Conservation (phyloP, 2,113 vertebrate species). For the Festucalex cinctus region DNA sequence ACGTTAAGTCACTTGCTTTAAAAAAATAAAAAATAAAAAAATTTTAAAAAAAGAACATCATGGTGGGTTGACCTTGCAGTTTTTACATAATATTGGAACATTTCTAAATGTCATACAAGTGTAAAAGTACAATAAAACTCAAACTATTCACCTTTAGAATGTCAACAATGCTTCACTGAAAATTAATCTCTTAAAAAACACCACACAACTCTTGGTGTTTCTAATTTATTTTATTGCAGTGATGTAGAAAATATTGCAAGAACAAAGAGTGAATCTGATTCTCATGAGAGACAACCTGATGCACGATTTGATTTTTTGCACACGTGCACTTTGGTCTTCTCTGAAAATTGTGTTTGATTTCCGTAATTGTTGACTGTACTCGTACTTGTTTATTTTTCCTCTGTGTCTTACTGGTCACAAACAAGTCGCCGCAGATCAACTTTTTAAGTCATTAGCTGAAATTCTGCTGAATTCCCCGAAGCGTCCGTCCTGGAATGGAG, state of each 20-base stretch:
- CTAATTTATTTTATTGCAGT: background rate
- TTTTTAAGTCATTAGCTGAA: constrained; percentile 32
- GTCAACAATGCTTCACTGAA: background rate
- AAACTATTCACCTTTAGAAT: background rate
- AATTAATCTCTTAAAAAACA: too few relatives aligned
- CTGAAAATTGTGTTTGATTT: background rate
- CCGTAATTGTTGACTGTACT: background rate
- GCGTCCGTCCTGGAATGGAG: constrained; percentile 14
- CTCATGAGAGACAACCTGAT: background rate
- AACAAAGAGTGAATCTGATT: background rate
- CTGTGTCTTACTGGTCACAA: constrained; percentile 18
- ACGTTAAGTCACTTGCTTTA: background rate
- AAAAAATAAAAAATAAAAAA: too few relatives aligned
- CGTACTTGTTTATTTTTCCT: constrained; percentile 3
- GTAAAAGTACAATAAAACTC: background rate
- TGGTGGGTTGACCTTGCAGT: background rate
- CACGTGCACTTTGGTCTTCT: background rate
- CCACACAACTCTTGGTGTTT: background rate
- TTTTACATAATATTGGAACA: background rate
- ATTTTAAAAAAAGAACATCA: background rate
- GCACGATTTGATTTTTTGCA: background rate
- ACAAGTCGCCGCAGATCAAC: constrained; percentile 27
- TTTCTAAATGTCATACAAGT: constrained; percentile 1
- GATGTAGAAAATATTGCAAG: background rate
- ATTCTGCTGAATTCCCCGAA: constrained; percentile 35